Conservation (phyloP, 2,113 vertebrate genomes). For the Nibea albiflora region DNA sequence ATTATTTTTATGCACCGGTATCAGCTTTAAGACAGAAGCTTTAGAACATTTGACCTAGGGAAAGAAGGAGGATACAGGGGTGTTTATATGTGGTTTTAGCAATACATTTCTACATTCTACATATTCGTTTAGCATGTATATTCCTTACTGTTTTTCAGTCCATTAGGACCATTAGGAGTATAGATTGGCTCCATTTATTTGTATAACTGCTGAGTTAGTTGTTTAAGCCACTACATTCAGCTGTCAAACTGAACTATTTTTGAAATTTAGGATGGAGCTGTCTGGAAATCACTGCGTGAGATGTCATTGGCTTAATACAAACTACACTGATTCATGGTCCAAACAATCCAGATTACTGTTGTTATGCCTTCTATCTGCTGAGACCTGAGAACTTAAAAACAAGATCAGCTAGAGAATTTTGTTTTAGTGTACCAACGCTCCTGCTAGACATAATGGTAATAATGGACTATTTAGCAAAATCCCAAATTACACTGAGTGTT, state of each 20-base stretch:
- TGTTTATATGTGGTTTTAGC: neutral
- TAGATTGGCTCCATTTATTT: neutral
- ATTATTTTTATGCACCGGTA: neutral
- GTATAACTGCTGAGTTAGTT: neutral
- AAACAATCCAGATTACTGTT: neutral
- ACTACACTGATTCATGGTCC: neutral
- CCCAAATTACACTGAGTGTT: no score
- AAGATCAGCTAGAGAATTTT: no score
- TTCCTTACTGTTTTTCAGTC: neutral
- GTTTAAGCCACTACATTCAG: neutral
- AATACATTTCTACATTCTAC: no score
- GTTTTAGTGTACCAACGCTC: no score
- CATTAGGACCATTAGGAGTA: slow-evolving; percentile 4
- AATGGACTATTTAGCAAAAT: no score
- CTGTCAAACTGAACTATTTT: neutral
- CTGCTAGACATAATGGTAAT: no score
- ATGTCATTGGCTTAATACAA: neutral
- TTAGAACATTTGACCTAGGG: neutral
- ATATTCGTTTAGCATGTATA: neutral
- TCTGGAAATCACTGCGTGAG: neutral
- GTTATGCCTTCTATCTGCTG: neutral
- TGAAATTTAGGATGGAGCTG: neutral
- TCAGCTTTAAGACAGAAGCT: neutral
- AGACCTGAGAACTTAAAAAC: neutral
- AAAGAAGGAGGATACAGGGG: neutral